Base-by-base conservation (phyloP, 2,113 vertebrate genomes). In the Ceratotherium simum region DNA sequence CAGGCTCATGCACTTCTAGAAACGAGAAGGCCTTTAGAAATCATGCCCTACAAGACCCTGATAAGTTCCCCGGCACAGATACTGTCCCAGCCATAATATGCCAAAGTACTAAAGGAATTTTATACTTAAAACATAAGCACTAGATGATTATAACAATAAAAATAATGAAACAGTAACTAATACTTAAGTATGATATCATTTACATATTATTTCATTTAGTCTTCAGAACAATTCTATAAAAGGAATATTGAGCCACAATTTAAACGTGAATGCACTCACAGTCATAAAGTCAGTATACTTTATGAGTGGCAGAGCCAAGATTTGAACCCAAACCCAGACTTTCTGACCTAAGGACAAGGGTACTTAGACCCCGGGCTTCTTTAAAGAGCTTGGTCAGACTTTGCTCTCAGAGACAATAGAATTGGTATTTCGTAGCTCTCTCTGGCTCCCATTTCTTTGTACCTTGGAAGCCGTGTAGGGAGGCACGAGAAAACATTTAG, bases 371-470 rank as follows among this genome's bases (percentile, higher is more conserved):
- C 23, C 5, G 2, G 0, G 69, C 33, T 62, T n/a, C 58, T 21
- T 48, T n/a, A 46, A 56, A 85, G 62, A 67, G 42, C 70, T 76
- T n/a, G 20, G 48, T 25, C 27, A 20, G 48, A 87, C 25, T 78
- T 14, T 72, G 56, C 23, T 76, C 46, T 46, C 16, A 25, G 10
- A 23, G 14, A 29, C 7, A 36, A 18, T 2, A 39, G 27, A 65
- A 29, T 0, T 7, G 84, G 31, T 6, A 6, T 17, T 42, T 1
- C 5, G 17, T 1, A 10, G 7, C 17, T 51, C 8, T 70, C 39
- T 46, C 7, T 1, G 16, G 16, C 21, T 42, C 78, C 54, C 20
- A 4, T 1, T 10, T 29, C 80, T 86, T 7, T 54, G 64, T 10
- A 31, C 20, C 42, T 46, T 23, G 80, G 33, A 36, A 70, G 82